Evolutionary conservation across 2,888 invertebrate species (phyloP), one percentile per base, ranked within the genome.

Genomic region (Eupithecia abbreviata): DNA sequence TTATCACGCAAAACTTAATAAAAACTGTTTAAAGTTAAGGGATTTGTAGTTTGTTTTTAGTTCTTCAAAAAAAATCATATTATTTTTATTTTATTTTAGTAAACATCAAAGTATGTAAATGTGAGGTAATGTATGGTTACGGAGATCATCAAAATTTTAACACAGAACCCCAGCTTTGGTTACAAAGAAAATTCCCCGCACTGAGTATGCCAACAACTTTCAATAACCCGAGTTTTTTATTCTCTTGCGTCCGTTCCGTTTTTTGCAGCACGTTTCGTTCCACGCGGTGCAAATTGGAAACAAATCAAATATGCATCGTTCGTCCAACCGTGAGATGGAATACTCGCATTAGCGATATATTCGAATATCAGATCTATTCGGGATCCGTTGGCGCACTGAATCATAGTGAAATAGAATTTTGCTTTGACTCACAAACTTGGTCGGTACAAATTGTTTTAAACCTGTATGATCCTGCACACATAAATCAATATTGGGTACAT

Each of bases 251-350:
- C 5, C 69, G 69, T 18, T 18, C 43, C 67, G 86, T 89, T 90
- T 91, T 92, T 91, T 89, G 86, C 85, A 82, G 86, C 85, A 86
- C 88, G 86, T 79, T 80, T 77, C 80, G 83, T 85, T 85, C 84
- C 82, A 89, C 87, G 86, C 86, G 87, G 89, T 90, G 91, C 90
- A 91, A 92, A 92, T 92, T 92, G 92, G 90, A 91, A 92, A 92
- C 92, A 92, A 93, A 93, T 93, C 93, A 93, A 93, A 93, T 93
- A 93, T 93, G 92, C 92, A 92, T 91, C 91, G 91, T 84, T 86
- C 92, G 90, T 87, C 88, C 90, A 90, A 90, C 91, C 91, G 90
- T 91, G 92, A 92, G 92, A 93, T 93, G 90, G 91, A 91, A 92
- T 92, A 90, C 89, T 88, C 90, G 90, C 88, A 92, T 90, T 91